Conservation (phyloP, 2,888 invertebrate species). For the Hypsopygia costalis region DNA sequence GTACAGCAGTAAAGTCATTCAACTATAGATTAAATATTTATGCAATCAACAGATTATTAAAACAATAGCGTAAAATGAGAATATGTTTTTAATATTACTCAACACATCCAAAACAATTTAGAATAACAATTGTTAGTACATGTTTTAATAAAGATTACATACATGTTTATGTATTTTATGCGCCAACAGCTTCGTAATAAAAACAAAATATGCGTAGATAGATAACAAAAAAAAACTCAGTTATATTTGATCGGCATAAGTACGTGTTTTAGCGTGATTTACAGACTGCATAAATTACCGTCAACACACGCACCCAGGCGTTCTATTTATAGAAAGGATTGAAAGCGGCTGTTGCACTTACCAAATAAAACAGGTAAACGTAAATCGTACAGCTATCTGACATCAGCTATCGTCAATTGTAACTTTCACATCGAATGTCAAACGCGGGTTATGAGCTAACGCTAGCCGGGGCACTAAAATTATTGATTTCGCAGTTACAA, state of each 20-base stretch:
- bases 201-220: neutral
- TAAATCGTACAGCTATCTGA: neutral
- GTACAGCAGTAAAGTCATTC: no score
- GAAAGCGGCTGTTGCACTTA: conserved; percentile 16
- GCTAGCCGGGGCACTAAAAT: conserved; percentile 63
- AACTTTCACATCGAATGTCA: conserved; percentile 5
- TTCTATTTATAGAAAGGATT: conserved; percentile 19
- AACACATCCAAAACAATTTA: no score
- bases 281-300: conserved; percentile 20
- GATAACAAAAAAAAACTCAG: neutral
- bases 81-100: no score
- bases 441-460: conserved; percentile 18
- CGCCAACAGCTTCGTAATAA: neutral
- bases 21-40: no score
- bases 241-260: neutral
- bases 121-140: no score
- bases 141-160: no score
- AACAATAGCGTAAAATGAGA: no score
- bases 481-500: conserved; percentile 76
- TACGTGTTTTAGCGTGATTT: conserved; percentile 16
- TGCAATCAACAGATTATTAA: no score
- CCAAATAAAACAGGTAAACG: conserved; percentile 7
- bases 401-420: conserved; percentile 4
- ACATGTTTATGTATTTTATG: no score
- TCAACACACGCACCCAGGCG: conserved; percentile 16